Base-by-base conservation (phyloP, 1,140 invertebrate genomes). In the Schlechtendalia chinensis region DNA sequence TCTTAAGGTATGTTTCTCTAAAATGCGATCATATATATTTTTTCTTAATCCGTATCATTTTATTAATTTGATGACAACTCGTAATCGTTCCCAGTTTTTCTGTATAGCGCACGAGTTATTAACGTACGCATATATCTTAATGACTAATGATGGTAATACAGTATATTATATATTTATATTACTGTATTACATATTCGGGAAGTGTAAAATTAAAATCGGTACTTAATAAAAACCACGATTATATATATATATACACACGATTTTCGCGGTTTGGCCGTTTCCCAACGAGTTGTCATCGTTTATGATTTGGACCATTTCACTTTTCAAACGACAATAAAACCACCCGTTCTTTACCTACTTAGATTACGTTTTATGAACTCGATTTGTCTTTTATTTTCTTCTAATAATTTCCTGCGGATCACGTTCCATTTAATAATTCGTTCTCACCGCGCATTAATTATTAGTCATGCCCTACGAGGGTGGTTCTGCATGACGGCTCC, bases 271-370 rank as follows among this genome's bases (percentile, higher is more conserved):
- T 72, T 72, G 69, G 47, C 69, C 17, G 19, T 72, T 54, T 72
- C 17, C 69, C 69, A 72, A 72, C 47, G 50, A 72, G 69, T 72
- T 72, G 69, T 72, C 69, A 72, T 17, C 69, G 19, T 72, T 72
- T 72, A 72, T 72, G 69, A 72, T 72, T 72, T 72, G 50, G 47
- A 39, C 69, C 69, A 72, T 72, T 72, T 72, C 69, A 72, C 69
- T 29, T 72, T 72, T 72, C 24, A 29, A 24, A 72, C 50, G 50
- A 72, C 27, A 72, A 54, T 72, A 72, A 72, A 72, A 54, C 69
- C 10, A 54, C 69, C 17, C 47, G 29, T 72, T 72, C 54, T 22
- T 53, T 53, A n/a, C 29, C 69, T 53, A 27, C 29, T 72, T 72
- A 72, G 69, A 72, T 72, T 54, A 72, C 47, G 24, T 72, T 72